Evolutionary conservation across 2,888 invertebrate genomes (phyloP).

Genomic region (Panzeria rudis): DNA sequence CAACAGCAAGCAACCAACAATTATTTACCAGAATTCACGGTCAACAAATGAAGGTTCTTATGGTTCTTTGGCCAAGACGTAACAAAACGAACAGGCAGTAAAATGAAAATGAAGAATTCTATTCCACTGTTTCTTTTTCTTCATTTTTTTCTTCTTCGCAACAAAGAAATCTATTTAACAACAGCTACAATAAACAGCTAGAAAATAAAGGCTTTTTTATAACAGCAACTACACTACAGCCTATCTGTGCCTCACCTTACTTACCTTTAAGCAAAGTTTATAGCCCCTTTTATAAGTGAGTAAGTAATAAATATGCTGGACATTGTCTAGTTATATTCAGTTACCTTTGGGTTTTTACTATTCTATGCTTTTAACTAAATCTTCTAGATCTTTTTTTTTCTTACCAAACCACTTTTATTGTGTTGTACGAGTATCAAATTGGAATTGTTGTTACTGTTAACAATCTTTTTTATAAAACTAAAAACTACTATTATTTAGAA

Average conservation of each 20-base stretch:
- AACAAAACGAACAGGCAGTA: conserved; percentile 23
- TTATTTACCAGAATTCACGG: conserved; percentile 74
- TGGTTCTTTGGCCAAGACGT: conserved; percentile 37
- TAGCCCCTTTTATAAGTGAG: conserved; percentile 23
- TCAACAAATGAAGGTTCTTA: conserved; percentile 67
- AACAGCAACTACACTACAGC: conserved; percentile 25
- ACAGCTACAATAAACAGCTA: conserved; percentile 72
- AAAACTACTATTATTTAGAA: conserved; percentile 39
- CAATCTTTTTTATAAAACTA: conserved; percentile 52
- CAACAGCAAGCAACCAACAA: conserved; percentile 58
- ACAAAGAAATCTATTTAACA: conserved; percentile 63
- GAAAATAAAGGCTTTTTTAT: conserved; percentile 63
- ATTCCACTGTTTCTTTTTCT: conserved; percentile 11
- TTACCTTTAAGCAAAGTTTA: conserved; percentile 40
- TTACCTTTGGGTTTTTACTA: conserved; percentile 59
- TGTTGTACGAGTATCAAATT: conserved; percentile 24
- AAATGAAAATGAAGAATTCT: conserved; percentile 65
- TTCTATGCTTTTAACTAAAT: conserved; percentile 52
- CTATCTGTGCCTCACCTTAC: conserved; percentile 7
- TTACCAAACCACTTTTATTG: conserved; percentile 70
- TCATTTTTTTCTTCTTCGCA: neutral
- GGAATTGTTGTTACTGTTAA: conserved; percentile 63
- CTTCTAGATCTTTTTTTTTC: conserved; percentile 38
- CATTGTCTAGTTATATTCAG: conserved; percentile 69
- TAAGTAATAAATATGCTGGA: conserved; percentile 46